A percentile compares a stretch with the other conserved stretches of the same genome.
These are phyloP conservation scores for Brotula barbata DNA, from an alignment of 2,797 vertebrate genomes.

Conservation along the genomic window DNA sequence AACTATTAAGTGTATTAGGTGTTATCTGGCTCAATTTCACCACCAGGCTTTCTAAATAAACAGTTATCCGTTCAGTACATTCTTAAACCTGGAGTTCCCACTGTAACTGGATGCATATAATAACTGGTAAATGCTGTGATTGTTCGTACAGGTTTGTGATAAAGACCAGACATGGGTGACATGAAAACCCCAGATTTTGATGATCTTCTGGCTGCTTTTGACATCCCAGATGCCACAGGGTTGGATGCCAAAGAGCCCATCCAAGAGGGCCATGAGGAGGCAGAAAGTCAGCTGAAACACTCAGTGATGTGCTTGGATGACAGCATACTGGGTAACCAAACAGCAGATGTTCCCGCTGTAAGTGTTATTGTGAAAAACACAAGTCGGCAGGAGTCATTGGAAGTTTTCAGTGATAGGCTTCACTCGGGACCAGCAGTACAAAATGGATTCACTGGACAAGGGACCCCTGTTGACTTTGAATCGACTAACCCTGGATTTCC, in stretches of 20 bases:
- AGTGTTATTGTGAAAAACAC: constrained; percentile 98
- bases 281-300: constrained; percentile 86
- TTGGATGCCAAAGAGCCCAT: constrained; percentile 94
- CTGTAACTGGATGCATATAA: rapidly evolving
- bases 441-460: constrained; percentile 86
- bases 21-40: too few relatives aligned
- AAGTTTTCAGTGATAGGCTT: constrained; percentile 77
- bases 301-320: constrained; percentile 87
- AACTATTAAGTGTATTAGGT: too few relatives aligned
- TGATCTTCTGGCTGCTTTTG: constrained; percentile 97
- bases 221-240: constrained; percentile 96
- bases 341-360: constrained; percentile 85
- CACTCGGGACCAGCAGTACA: constrained; percentile 82
- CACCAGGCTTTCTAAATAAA: too few relatives aligned
- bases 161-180: constrained; percentile 92
- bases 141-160: constrained; percentile 69
- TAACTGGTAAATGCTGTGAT: neutral
- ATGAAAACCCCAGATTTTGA: constrained; percentile 99
- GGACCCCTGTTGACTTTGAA: constrained; percentile 74
- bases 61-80: too few relatives aligned
- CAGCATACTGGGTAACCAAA: constrained; percentile 79
- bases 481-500: constrained; percentile 76
- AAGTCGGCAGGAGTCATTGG: constrained; percentile 88
- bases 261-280: constrained; percentile 86
- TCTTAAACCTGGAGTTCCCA: neutral